These are phyloP conservation scores for Actias luna DNA, from an alignment of 2,888 invertebrate species.

Conservation along the genomic window DNA sequence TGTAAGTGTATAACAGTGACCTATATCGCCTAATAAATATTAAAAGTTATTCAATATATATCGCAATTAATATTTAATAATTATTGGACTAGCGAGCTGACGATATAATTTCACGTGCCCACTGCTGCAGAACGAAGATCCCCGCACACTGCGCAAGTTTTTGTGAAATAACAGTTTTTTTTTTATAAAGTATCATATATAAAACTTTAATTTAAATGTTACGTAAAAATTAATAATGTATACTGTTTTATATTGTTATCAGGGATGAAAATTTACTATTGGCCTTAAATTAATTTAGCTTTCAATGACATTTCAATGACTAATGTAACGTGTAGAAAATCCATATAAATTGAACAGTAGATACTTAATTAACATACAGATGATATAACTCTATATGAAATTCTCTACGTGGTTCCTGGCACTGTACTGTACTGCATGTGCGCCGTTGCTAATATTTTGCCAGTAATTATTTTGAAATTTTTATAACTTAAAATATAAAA, in stretches of 20 bases:
- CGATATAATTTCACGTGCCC: constrained; percentile 65
- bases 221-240: neutral
- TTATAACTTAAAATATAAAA: too few species aligned
- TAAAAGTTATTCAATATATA: neutral
- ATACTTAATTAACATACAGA: too few species aligned
- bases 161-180: neutral
- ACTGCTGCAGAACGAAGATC: constrained; percentile 70
- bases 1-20: neutral
- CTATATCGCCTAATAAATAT: neutral
- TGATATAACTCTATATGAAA: too few species aligned
- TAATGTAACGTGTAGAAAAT: too few species aligned
- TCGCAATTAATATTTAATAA: neutral
- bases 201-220: neutral
- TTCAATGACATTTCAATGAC: too few species aligned
- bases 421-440: too few species aligned
- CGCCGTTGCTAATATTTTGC: too few species aligned
- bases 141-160: constrained; percentile 40
- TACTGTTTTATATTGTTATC: neutral
- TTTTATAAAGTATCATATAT: neutral
- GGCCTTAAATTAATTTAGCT: neutral
- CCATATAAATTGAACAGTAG: too few species aligned
- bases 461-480: too few species aligned
- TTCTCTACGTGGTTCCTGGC: too few species aligned
- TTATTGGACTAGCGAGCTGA: constrained; percentile 23
- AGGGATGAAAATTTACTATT: neutral